These are phyloP conservation scores for Rhabdornis inornatus DNA, from an alignment of 2,113 vertebrate species.

Conservation along the genomic window DNA sequence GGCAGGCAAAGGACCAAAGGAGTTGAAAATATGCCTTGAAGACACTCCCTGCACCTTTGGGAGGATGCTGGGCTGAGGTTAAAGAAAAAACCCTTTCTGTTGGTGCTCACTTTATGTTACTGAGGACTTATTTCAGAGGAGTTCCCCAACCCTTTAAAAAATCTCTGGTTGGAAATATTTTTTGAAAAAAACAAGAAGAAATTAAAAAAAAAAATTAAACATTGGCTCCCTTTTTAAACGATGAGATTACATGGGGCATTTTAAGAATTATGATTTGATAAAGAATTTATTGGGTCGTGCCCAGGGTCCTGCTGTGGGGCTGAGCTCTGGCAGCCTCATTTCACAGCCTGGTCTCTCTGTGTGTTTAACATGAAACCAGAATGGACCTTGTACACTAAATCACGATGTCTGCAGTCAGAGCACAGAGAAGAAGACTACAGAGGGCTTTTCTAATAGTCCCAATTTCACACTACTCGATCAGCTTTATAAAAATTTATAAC, in stretches of 20 bases:
- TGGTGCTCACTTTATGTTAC: background rate
- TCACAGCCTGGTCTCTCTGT: background rate
- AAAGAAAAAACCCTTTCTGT: background rate
- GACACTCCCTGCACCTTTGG: background rate
- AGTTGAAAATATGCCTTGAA: background rate
- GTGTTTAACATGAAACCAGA: background rate
- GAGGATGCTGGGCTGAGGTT: background rate
- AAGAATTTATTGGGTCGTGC: background rate
- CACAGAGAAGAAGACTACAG: background rate
- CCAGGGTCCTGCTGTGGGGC: background rate
- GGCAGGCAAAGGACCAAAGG: background rate
- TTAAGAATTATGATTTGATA: background rate
- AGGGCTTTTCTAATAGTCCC: background rate
- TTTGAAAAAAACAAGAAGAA: background rate
- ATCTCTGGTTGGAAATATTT: background rate
- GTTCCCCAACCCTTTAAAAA: background rate
- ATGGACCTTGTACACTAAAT: accelerated
- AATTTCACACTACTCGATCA: background rate
- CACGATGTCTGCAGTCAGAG: background rate
- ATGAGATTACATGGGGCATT: background rate
- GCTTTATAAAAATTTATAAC: background rate
- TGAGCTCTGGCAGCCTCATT: background rate
- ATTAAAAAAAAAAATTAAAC: too few relatives aligned
- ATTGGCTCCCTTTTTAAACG: background rate
- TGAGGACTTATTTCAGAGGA: background rate